Conservation (phyloP, 35 echinoderm and acorn worm genomes). For the Ophioderma brevispina region DNA sequence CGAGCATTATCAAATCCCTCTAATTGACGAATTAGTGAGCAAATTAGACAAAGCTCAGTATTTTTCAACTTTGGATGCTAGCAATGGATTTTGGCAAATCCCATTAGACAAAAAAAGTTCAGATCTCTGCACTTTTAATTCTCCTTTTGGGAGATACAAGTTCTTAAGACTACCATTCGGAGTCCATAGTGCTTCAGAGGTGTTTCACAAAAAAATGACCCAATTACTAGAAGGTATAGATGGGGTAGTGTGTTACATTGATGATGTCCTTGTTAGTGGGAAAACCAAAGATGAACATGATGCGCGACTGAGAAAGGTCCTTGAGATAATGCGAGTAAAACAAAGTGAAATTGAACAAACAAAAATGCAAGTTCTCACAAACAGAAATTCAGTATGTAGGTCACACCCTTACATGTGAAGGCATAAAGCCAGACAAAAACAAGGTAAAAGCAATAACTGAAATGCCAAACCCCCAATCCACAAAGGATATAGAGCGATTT, state of each 20-base stretch:
- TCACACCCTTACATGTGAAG: background rate
- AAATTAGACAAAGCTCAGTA: slow-evolving; percentile 26
- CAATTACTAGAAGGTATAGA: slow-evolving; percentile 38
- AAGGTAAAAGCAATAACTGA: slow-evolving; percentile 49
- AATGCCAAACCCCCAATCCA: slow-evolving; percentile 29
- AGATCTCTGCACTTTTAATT: slow-evolving; percentile 65
- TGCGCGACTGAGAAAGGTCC: slow-evolving; percentile 20
- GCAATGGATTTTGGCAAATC: slow-evolving; percentile 75
- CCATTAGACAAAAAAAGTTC: slow-evolving; percentile 45
- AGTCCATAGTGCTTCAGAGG: slow-evolving; percentile 45
- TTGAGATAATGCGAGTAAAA: slow-evolving; percentile 2
- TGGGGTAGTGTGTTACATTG: slow-evolving; percentile 21
- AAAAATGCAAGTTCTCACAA: slow-evolving; percentile 17
- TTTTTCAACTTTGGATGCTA: slow-evolving; percentile 64
- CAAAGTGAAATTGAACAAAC: slow-evolving; percentile 47
- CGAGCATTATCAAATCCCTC: slow-evolving; percentile 68
- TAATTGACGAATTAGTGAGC: slow-evolving; percentile 39
- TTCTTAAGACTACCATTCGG: slow-evolving; percentile 70
- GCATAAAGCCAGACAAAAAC: slow-evolving; percentile 38
- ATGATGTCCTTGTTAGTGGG: slow-evolving; percentile 41
- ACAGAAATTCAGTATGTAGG: slow-evolving; percentile 54
- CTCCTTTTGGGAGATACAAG: slow-evolving; percentile 73
- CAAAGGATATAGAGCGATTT: slow-evolving; percentile 40
- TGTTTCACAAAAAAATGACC: slow-evolving; percentile 58
- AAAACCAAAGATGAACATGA: slow-evolving; percentile 48